Evolutionary conservation across 2,888 invertebrate genomes (phyloP), one percentile per base, ranked within the genome.

Genomic region (Auanema sp.): DNA sequence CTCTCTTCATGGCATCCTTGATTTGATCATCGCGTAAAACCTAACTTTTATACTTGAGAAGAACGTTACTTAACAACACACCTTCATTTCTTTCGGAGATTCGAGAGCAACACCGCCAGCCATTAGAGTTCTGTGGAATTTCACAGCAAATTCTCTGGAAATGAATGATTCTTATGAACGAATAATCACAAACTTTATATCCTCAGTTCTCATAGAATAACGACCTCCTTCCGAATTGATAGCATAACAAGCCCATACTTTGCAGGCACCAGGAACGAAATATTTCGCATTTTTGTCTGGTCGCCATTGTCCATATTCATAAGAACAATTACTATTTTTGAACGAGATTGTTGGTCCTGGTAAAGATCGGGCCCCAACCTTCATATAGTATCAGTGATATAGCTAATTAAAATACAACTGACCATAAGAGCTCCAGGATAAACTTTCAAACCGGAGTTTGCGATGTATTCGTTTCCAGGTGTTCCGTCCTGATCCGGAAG

Each of bases 291-390:
- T n/a, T 24, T 16, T 60, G 24, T 12, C 53, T 40, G 60, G 53
- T 21, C 60, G 53, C 56, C 60, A 60, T 41, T 66, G 41, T 14
- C 61, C 56, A 24, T 43, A 10, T 11, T 49, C 42, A 18, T n/a
- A 47, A 23, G 3, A 16, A 4, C 16, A 21, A 6, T 16, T 61
- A 24, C 64, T 58, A 18, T 18, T 16, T 12, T 58, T 24, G 56
- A 69, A 69, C 12, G 23, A 12, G 5, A 73, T 51, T 11, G 18
- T 41, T 1, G 72, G 71, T n/a, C 52, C 23, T 1, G 60, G 62
- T 42, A 76, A 59, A 44, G 63, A 12, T 24, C 75, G 69, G 6
- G 60, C 72, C 8, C 49, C 51, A 21, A 60, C 60, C 56, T 57
- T n/a, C 58, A 63, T n/a, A 49, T 12, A 56, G 16, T 14, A 11